phyloP scores from a whole-genome alignment of 2,797 vertebrate genomes.

The Rhynchotus rufescens region DNA sequence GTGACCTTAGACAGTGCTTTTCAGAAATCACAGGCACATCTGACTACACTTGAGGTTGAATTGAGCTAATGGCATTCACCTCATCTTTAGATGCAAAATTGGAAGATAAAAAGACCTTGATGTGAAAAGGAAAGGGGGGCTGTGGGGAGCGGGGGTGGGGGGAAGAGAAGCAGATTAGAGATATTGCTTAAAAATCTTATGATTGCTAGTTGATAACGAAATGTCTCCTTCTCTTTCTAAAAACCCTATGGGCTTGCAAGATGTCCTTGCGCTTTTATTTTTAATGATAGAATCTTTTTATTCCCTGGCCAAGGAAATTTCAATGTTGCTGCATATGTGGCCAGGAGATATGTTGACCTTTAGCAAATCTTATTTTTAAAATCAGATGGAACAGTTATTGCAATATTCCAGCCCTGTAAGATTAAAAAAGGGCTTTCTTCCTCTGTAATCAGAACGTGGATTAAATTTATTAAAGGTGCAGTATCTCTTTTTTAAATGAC shows the following conservation, averaged over 20 bases:
- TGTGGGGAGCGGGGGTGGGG: slow-evolving; percentile 53
- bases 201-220: slow-evolving; percentile 84
- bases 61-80: slow-evolving; percentile 90
- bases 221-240: slow-evolving; percentile 84
- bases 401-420: slow-evolving; percentile 84
- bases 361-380: slow-evolving; percentile 87
- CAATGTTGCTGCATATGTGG: slow-evolving; percentile 87
- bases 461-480: slow-evolving; percentile 84
- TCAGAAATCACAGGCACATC: slow-evolving; percentile 87
- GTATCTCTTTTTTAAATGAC: slow-evolving; percentile 77
- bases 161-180: slow-evolving; percentile 82
- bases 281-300: slow-evolving; percentile 92
- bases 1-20: slow-evolving; percentile 88
- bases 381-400: slow-evolving; percentile 88
- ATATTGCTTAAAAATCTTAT: slow-evolving; percentile 85
- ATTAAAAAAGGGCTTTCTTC: slow-evolving; percentile 83
- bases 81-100: slow-evolving; percentile 89
- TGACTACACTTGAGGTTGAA: slow-evolving; percentile 89
- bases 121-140: slow-evolving; percentile 81
- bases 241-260: slow-evolving; percentile 80
- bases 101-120: slow-evolving; percentile 90
- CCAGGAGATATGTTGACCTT: slow-evolving; percentile 91
- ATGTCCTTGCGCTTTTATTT: slow-evolving; percentile 85
- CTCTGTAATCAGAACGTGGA: slow-evolving; percentile 81
- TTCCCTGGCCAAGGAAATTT: slow-evolving; percentile 88